A percentile compares a stretch with the other conserved stretches of the same genome.
Conservation (phyloP, 2,113 vertebrate genomes). For the Nestor notabilis region DNA sequence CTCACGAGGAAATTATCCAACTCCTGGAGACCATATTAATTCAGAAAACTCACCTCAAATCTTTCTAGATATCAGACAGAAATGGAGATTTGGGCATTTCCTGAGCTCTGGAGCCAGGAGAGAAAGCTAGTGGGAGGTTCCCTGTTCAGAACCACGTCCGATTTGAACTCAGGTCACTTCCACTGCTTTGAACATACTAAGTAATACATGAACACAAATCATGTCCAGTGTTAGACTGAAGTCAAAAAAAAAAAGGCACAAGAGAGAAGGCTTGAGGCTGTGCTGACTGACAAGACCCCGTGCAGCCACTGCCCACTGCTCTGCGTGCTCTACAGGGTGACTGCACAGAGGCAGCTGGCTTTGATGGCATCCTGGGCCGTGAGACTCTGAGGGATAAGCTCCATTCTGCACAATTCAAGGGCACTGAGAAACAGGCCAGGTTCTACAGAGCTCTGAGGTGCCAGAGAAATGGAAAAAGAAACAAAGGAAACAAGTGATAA, state of each 20-base stretch:
- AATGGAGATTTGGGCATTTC: not conserved
- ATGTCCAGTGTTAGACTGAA: not conserved
- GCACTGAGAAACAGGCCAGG: not conserved
- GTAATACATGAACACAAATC: not conserved
- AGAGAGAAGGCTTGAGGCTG: not conserved
- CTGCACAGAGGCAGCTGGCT: not conserved
- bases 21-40: not conserved
- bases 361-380: too few species aligned
- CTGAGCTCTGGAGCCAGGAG: not conserved
- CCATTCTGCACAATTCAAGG: not conserved
- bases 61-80: not conserved
- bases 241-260: not conserved
- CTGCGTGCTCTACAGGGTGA: accelerated
- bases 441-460: not conserved
- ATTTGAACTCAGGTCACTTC: not conserved
- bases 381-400: not conserved
- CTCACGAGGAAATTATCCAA: not conserved
- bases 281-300: not conserved
- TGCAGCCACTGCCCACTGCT: not conserved
- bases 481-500: not conserved
- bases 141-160: too few species aligned
- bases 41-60: not conserved
- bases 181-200: not conserved
- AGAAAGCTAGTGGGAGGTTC: too few species aligned
- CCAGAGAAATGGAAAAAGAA: not conserved